Evolutionary conservation across 1,140 invertebrate genomes (phyloP).

Genomic region (Neodiprion lecontei): DNA sequence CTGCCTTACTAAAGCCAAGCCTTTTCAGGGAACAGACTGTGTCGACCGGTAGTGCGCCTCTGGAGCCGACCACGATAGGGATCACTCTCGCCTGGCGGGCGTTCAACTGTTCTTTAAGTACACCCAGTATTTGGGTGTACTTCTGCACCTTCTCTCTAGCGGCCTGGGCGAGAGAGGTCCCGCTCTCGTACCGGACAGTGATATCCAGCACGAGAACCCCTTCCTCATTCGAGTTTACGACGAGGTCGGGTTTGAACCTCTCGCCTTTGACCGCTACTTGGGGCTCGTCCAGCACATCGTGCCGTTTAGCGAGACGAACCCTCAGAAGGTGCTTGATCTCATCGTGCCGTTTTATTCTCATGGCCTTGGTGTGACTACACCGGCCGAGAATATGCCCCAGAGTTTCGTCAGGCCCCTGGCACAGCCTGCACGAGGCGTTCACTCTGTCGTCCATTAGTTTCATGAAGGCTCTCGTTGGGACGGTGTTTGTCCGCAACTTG

Average conservation of each 20-base stretch:
- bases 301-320: neutral
- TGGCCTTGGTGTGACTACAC: neutral
- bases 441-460: neutral
- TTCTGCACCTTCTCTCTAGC: neutral
- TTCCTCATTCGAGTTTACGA: neutral
- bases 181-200: constrained; percentile 1
- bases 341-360: constrained; percentile 20
- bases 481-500: neutral
- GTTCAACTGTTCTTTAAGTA: constrained; percentile 11
- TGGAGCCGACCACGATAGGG: neutral
- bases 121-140: neutral
- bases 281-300: neutral
- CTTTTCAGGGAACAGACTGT: neutral
- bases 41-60: neutral
- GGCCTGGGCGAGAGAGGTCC: neutral
- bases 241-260: constrained; percentile 7
- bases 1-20: neutral
- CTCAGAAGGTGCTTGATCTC: constrained; percentile 34
- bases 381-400: constrained; percentile 3
- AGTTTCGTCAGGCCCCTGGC: neutral
- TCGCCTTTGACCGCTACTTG: neutral
- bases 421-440: neutral
- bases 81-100: neutral
- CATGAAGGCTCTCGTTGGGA: neutral
- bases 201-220: neutral